Conservation (phyloP, 1,140 invertebrate species). For the Atopsyche davidsoni region DNA sequence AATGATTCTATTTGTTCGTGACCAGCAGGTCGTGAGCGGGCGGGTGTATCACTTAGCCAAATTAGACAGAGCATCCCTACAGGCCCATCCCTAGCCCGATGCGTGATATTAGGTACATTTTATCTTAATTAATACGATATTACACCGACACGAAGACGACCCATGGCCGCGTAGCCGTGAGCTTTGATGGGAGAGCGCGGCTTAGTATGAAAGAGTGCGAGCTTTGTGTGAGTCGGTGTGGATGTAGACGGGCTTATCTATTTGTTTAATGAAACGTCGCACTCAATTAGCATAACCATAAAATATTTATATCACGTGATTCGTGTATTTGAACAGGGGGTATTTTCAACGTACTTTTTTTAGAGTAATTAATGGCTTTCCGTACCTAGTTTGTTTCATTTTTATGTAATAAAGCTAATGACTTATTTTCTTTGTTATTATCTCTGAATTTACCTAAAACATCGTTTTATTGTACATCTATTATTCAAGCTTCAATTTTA, state of each 20-base stretch:
- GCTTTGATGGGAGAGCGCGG: not conserved
- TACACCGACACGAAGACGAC: not conserved
- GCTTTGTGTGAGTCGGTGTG: not conserved
- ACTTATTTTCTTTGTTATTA: too few species aligned
- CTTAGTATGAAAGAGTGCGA: constrained; percentile 1
- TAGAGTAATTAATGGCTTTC: too few species aligned
- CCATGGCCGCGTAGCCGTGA: too few species aligned
- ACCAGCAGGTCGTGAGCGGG: constrained; percentile 19
- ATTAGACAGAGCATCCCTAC: constrained; percentile 20
- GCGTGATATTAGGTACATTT: constrained; percentile 16
- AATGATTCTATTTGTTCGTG: constrained; percentile 27
- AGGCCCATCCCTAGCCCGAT: constrained; percentile 9
- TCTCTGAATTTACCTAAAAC: too few species aligned
- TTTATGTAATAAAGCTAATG: too few species aligned
- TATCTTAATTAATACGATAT: constrained; percentile 19
- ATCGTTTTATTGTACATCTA: too few species aligned
- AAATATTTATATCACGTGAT: too few species aligned
- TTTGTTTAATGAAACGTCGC: constrained; percentile 1
- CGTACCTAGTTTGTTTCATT: too few species aligned
- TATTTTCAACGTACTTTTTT: too few species aligned
- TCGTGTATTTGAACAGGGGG: too few species aligned
- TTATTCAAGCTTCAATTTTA: too few species aligned
- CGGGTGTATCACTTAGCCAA: constrained; percentile 27
- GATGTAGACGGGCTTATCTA: not conserved
- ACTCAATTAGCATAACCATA: too few species aligned